Evolutionary conservation across 2,888 invertebrate species (phyloP).

Genomic region (Candidula unifasciata): DNA sequence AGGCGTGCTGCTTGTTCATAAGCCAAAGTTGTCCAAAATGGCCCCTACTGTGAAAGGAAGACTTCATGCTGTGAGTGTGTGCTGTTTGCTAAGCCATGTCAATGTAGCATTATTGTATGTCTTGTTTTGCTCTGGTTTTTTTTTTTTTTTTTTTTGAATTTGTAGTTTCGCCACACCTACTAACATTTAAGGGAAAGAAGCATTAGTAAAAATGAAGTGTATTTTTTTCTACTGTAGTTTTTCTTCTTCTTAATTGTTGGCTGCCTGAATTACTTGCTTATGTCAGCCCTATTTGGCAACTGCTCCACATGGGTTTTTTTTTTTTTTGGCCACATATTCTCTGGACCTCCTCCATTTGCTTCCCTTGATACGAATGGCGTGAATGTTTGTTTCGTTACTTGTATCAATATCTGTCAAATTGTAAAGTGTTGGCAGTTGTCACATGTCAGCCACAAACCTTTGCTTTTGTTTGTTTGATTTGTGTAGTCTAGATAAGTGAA

Average conservation of each 20-base stretch:
- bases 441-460: not conserved
- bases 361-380: conserved; percentile 34
- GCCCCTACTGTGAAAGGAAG: not conserved
- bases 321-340: not conserved
- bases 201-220: no score
- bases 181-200: no score
- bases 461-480: not conserved
- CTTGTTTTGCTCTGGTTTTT: not conserved
- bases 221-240: not conserved
- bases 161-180: not conserved
- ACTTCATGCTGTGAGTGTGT: not conserved
- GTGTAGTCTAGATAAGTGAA: no score
- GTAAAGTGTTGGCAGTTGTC: conserved; percentile 15
- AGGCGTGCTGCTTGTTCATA: conserved; percentile 2
- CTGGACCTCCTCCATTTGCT: not conserved
- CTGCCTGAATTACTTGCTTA: no score
- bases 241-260: no score
- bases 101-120: no score
- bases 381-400: conserved; percentile 15
- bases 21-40: no score
- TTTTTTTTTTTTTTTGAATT: not conserved
- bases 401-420: conserved; percentile 46
- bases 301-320: no score
- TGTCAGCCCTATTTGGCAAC: no score
- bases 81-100: no score